Base-by-base conservation (phyloP, 2,888 invertebrate genomes). In the Adelphocoris suturalis region DNA sequence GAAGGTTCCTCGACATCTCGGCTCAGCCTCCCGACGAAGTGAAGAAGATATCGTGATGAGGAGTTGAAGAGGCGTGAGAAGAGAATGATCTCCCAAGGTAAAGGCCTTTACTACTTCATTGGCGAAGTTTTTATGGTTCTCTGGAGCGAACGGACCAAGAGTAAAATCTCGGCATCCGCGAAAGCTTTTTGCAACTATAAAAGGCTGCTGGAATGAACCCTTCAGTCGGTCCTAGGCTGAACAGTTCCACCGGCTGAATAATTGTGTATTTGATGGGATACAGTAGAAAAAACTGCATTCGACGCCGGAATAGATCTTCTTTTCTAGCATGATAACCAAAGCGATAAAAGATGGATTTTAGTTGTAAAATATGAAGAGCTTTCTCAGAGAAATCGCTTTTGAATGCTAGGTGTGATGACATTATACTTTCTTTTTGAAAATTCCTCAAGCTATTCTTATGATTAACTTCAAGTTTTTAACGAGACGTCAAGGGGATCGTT, bases 1-100 rank as follows among this genome's bases (percentile, higher is more conserved):
- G 68, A 23, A 68, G 68, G 68, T 68, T 68, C 19, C 68, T 23
- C 19, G 27, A 68, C 23, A 68, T 68, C 68, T 23, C 68, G 68
- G 68, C 27, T 68, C 68, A 68, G 19, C 68, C 68, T 5, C 23
- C 3, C 23, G 68, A 68, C 68, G 68, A 14, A 16, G 16, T 68
- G 68, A 68, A 68, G 68, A 68, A 27, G 27, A 27, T 23, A 68
- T 68, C 68, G 68, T 68, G 68, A 68, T 68, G 68, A 68, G 68
- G 68, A 68, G 68, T 68, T 80, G 78, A 47, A 46, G 78, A 80
- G 78, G 78, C 78, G 46, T 80, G 78, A 80, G 78, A 80, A 80
- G 78, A 19, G 46, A 47, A 19, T 80, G 19, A 47, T 80, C 78
- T 47, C 47, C 46, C 46, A 37, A 47, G 78, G 78, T 78, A 46